Percentiles rank a stretch among this genome's conserved stretches.
Conservation (phyloP, 1,140 invertebrate genomes). For the Oedothorax gibbosus region DNA sequence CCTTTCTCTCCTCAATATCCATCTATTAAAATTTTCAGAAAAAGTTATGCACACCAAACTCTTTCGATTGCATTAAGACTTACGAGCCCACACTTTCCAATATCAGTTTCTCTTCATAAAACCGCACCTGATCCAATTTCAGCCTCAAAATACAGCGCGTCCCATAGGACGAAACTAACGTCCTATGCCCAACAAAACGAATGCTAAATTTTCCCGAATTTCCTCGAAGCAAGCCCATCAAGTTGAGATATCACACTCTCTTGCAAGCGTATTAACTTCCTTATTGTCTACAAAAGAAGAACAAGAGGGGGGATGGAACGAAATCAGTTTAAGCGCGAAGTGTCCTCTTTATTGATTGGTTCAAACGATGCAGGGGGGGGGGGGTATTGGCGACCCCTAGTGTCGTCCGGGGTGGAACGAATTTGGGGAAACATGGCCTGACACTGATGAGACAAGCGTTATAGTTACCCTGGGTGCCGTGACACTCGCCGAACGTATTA, state of each 20-base stretch:
- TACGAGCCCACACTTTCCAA: background rate
- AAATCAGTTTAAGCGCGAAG: constrained; percentile 58
- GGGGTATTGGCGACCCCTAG: constrained; percentile 18
- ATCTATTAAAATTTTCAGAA: background rate
- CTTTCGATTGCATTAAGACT: background rate
- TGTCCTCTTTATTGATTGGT: constrained; percentile 54
- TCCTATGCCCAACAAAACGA: background rate
- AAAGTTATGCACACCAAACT: background rate
- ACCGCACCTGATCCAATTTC: background rate
- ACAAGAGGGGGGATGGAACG: background rate
- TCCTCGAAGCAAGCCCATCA: too few species aligned
- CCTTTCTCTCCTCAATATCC: background rate
- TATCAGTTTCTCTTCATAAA: background rate
- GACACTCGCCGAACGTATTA: constrained; percentile 49
- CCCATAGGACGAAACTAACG: background rate
- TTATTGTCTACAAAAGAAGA: constrained; percentile 17
- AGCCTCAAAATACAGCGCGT: background rate
- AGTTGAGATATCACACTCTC: constrained; percentile 42
- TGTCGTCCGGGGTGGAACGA: constrained; percentile 53
- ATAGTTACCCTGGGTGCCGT: constrained; percentile 50
- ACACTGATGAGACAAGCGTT: constrained; percentile 59
- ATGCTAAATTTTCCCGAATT: too few species aligned
- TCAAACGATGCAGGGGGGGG: background rate
- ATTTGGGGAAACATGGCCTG: constrained; percentile 57
- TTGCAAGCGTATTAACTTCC: constrained; percentile 32